Base-by-base conservation (phyloP, 1,140 invertebrate species). In the Heliconius himera region DNA sequence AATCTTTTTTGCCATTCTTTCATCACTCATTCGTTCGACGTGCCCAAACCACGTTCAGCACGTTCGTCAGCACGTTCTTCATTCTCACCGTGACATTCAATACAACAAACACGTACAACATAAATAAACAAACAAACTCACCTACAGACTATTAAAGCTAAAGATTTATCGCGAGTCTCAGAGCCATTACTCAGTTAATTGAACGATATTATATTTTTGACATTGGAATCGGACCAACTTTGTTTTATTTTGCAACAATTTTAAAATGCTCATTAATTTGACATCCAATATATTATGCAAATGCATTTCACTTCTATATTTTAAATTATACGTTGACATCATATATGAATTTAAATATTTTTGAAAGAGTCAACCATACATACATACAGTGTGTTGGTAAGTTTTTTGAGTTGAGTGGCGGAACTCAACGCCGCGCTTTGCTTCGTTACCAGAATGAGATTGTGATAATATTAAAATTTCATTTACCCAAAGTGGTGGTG, bases 141-240 rank as follows among this genome's bases (percentile, higher is more conserved):
- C 76, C 70, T 49, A 77, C 76, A 72, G 70, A 77, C 76, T 16
- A 72, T 77, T 77, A 72, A 66, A 51, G 76, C 18, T 8, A 66
- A 36, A 49, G 76, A 77, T 72, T 77, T 77, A 77, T 77, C 4
- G 29, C 75, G n/a, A 29, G 66, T 71, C 29, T 33, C 29, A 72
- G 46, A 33, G 49, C 56, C 77, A 79, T 79, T 75, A 79, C 51
- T 74, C 49, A 75, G 60, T 71, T 79, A 75, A 79, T 79, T 75
- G 78, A 79, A 46, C 73, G 66, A 71, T 79, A 79, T 71, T 79
- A 75, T 71, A 71, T 75, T 41, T 79, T 79, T 73, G 77, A 78
- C 29, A 79, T 79, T 79, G 73, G 73, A 79, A 70, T 51, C 60
- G 73, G n/a, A 79, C 78, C 78, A 79, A 79, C 38, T 70, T 22